Base-by-base conservation (phyloP, 1,140 invertebrate genomes). In the Drosophila teissieri region DNA sequence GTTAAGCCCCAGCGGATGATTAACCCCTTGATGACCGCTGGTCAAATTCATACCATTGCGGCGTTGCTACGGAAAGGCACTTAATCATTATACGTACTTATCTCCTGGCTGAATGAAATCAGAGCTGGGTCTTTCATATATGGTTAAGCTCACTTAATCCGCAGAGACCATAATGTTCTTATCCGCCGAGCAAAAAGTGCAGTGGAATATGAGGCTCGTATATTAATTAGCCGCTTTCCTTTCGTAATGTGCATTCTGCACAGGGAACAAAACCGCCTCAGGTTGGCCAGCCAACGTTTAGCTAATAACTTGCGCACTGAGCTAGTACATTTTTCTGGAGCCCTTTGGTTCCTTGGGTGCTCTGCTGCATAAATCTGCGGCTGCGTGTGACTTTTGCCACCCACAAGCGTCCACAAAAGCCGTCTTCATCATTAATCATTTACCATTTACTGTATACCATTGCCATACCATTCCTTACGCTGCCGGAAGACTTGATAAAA, bases 401-500 rank as follows among this genome's bases (percentile, higher is more conserved):
- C 14, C 37, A 15, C 36, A 36, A 31, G 19, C 24, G 17, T 11
- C 7, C 15, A 15, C 8, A 19, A 31, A 31, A 45, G 17, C 60
- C 11, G 12, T 31, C n/a, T n/a, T 11, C 37, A 42, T 8, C 10
- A 15, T 31, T 8, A 8, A 31, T 31, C 27, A 31, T 31, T 24
- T 15, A 14, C 57, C 12, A 34, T 10, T 31, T 31, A 31, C 27
- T 31, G 27, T 8, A 31, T 8, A 8, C 7, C 27, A 31, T 31
- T 31, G 7, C 27, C 7, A 8, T 31, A 31, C 27, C 27, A 31
- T 31, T 31, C 27, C n/a, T 6, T 10, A 39, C 19, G 45, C 53
- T 60, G 63, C 53, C 78, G 70, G 80, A 83, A 84, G 53, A 8
- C 37, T 44, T 64, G 80, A 84, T 76, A 73, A 67, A 72, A 65